A percentile compares a stretch with the other conserved stretches of the same genome.
These are phyloP conservation scores for Drosophila sordidula DNA, from an alignment of 2,888 invertebrate species.

Conservation along the genomic window DNA sequence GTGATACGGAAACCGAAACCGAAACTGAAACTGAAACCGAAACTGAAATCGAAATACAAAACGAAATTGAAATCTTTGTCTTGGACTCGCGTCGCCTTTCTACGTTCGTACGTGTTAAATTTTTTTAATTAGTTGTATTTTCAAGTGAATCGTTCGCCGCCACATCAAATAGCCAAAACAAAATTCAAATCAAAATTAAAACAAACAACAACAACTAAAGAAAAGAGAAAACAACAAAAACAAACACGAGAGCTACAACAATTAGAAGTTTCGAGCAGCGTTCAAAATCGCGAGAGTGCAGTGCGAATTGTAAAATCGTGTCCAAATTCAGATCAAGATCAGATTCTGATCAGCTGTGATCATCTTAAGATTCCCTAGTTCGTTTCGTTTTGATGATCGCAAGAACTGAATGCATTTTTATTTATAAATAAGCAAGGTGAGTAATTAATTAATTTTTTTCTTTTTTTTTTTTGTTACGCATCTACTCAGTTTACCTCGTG, in stretches of 20 bases:
- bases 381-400: conserved; percentile 11
- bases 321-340: conserved; percentile 5
- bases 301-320: conserved; percentile 34
- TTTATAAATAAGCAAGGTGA: conserved; percentile 62
- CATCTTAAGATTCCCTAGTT: not conserved
- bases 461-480: not conserved
- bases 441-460: conserved; percentile 57
- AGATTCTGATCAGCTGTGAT: conserved; percentile 13
- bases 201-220: conserved; percentile 9
- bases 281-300: conserved; percentile 27
- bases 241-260: conserved; percentile 9
- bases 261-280: conserved; percentile 9
- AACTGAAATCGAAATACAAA: conserved; percentile 29
- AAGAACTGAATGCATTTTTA: conserved; percentile 42
- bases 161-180: conserved; percentile 4
- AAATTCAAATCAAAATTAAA: conserved; percentile 11
- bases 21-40: conserved; percentile 18
- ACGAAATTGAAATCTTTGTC: conserved; percentile 40
- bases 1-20: conserved; percentile 56
- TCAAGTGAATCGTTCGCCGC: conserved; percentile 32
- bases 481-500: conserved; percentile 21
- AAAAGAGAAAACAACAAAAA: conserved; percentile 39
- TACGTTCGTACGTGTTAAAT: conserved; percentile 63
- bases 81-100: conserved; percentile 41
- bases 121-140: conserved; percentile 38